A percentile compares a stretch with the other conserved stretches of the same genome.
These are phyloP conservation scores for Teleogryllus oceanicus DNA, from an alignment of 2,888 invertebrate species.

Conservation along the genomic window DNA sequence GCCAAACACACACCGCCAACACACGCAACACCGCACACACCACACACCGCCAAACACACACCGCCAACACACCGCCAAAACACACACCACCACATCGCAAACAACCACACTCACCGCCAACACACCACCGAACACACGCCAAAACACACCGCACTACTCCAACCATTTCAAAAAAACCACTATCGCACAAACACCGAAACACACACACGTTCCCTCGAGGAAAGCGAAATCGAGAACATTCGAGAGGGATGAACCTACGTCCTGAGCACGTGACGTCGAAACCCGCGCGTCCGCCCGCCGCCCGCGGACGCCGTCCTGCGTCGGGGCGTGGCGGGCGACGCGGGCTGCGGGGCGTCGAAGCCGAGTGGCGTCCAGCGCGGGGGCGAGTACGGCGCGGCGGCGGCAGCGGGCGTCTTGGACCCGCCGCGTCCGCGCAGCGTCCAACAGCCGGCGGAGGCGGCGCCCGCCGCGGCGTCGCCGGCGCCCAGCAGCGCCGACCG, in stretches of 20 bases:
- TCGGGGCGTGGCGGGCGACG: not conserved
- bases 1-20: no score
- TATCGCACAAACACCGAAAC: no score
- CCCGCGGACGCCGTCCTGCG: not conserved
- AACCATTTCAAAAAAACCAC: no score
- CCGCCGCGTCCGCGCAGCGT: slow-evolving; percentile 19
- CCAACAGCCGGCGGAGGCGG: slow-evolving; percentile 3
- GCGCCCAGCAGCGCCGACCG: slow-evolving; percentile 21
- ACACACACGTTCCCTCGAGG: no score
- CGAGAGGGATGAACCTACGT: slow-evolving; percentile 18
- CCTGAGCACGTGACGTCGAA: slow-evolving; percentile 25
- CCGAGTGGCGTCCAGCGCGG: not conserved
- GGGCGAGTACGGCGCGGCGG: not conserved
- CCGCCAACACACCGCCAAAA: no score
- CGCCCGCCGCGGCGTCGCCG: not conserved
- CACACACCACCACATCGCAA: no score
- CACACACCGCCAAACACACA: no score
- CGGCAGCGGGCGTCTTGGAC: not conserved
- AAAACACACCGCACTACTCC: no score
- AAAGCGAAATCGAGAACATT: no score
- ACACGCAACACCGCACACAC: no score
- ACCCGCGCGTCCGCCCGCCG: not conserved
- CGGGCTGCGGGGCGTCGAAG: slow-evolving; percentile 19
- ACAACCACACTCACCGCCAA: no score
- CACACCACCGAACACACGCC: no score